Percentiles rank a stretch among this genome's conserved stretches.
Conservation (phyloP, 1,140 invertebrate species). For the Ylistrum balloti region DNA sequence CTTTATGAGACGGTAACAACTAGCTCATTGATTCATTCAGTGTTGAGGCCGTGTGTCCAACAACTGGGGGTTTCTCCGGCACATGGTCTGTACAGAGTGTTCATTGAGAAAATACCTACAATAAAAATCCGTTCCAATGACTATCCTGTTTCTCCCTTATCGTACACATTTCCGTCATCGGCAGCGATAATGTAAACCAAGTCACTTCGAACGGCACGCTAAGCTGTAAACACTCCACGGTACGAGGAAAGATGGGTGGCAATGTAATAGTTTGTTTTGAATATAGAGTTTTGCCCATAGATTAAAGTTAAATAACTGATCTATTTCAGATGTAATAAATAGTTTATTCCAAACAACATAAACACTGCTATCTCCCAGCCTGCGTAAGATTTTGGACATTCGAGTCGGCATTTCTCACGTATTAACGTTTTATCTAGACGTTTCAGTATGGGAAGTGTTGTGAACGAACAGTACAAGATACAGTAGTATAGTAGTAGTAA, state of each 20-base stretch:
- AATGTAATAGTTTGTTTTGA: conserved; percentile 28
- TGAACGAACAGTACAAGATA: neutral
- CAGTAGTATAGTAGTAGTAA: too few relatives aligned
- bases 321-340: neutral
- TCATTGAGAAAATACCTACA: conserved; percentile 39
- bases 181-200: neutral
- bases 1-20: neutral
- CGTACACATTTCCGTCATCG: neutral
- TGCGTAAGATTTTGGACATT: neutral
- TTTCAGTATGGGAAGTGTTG: neutral
- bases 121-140: neutral
- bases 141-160: neutral
- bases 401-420: neutral
- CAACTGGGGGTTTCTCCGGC: neutral
- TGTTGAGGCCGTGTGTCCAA: neutral
- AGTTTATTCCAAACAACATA: neutral
- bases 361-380: neutral
- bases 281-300: neutral
- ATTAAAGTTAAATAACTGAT: neutral
- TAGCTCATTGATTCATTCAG: neutral
- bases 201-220: conserved; percentile 20
- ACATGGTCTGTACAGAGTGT: neutral
- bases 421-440: neutral
- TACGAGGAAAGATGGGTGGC: neutral
- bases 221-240: neutral